Evolutionary conservation across 2,888 invertebrate genomes (phyloP), one percentile per base, ranked within the genome.

Genomic region (Dasypolia templi): DNA sequence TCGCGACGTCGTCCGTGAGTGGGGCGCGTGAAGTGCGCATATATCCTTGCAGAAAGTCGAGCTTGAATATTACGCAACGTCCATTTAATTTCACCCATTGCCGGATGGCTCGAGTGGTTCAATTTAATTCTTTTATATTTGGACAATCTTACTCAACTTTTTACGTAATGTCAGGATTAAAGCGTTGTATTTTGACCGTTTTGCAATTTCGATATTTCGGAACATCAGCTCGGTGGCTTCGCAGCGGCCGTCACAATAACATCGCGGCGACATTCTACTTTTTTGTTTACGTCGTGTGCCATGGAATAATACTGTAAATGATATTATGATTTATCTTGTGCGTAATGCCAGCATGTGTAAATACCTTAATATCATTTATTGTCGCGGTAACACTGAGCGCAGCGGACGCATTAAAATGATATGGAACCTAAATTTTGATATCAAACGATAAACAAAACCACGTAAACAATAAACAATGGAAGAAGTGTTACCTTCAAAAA

Each of bases 121-220:
- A 90, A 88, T 92, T 92, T 92, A 90, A 91, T 91, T 91, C 90
- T 92, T 91, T 89, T 93, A 92, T 89, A 91, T 93, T 94, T 93
- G 93, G 91, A 90, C 92, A 93, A 92, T 91, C 85, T 95, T 96
- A 91, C 93, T 89, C 93, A 95, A 96, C 89, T 80, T 69, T 83
- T 95, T 95, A 94, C 92, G 93, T 91, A 95, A 96, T 90, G 91
- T 85, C 92, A 94, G 95, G 95, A 95, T 93, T 92, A 94, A 93
- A 91, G 89, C 89, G 88, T 82, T 90, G 89, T 88, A 91, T 89
- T 91, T 90, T 92, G 88, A 89, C 89, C 81, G 89, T 95, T 94
- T 95, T 93, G 95, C 93, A 95, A 95, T 94, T 91, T 90, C 87
- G 89, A 91, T 93, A 92, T 93, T 93, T 92, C 91, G 90, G 92